A percentile compares a stretch with the other conserved stretches of the same genome.
These are phyloP conservation scores for rabbit (Oryctolagus cuniculus) DNA, from an alignment of 2,113 vertebrate species.

Conservation along the genomic window DNA sequence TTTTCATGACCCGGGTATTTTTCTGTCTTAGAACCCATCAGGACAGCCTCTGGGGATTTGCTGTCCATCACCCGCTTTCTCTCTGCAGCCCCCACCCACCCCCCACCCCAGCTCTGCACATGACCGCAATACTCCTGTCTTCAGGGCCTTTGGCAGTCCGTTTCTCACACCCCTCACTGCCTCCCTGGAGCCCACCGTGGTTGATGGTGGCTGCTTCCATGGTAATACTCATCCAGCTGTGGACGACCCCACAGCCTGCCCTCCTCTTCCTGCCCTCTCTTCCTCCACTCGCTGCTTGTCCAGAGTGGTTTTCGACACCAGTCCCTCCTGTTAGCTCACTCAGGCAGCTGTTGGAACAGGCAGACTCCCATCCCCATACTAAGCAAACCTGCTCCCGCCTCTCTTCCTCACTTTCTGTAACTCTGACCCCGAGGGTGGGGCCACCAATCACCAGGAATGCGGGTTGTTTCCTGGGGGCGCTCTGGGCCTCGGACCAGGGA, in stretches of 20 bases:
- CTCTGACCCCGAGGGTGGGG: background rate
- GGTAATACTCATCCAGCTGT: background rate
- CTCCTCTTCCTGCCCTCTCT: background rate
- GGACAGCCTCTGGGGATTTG: background rate
- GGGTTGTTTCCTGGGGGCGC: background rate
- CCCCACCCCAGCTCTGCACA: background rate
- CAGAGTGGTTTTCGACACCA: background rate
- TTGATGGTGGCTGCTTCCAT: background rate
- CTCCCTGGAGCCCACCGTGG: background rate
- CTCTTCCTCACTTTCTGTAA: background rate
- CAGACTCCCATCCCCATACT: too few relatives aligned
- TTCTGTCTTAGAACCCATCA: constrained; percentile 7
- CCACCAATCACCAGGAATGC: background rate
- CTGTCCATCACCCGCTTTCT: background rate
- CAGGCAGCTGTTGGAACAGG: background rate
- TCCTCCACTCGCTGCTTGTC: background rate
- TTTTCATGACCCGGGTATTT: background rate
- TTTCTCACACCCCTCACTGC: background rate
- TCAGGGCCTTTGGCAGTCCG: too few relatives aligned
- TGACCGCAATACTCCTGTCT: too few relatives aligned
- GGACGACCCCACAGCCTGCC: background rate
- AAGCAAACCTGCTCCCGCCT: too few relatives aligned
- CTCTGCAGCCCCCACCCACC: background rate
- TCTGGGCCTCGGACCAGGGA: background rate
- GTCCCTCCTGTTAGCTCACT: background rate